A percentile compares a stretch with the other conserved stretches of the same genome.
Conservation (phyloP, 1,140 invertebrate species). For the Heterodera carotae region DNA sequence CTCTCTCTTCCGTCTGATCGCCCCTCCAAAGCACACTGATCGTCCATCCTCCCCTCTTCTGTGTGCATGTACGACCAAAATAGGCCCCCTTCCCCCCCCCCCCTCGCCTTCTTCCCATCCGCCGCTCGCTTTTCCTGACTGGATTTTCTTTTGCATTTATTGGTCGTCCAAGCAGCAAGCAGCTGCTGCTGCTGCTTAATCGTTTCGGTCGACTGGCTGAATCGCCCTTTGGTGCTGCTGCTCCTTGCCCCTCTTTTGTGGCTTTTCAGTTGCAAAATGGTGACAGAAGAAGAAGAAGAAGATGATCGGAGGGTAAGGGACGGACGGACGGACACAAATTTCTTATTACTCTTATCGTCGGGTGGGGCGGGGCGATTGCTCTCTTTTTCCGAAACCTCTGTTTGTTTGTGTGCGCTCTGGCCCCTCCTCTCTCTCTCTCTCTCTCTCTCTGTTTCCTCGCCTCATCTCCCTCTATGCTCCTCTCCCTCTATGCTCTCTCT, state of each 20-base stretch:
- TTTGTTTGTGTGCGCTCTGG: no score
- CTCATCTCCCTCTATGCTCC: no score
- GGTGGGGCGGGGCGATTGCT: not conserved
- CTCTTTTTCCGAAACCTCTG: not conserved
- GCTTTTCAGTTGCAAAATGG: not conserved
- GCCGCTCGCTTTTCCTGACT: not conserved
- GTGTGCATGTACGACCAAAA: not conserved
- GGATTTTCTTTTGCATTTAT: not conserved
- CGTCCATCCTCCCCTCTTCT: not conserved
- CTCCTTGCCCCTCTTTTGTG: not conserved
- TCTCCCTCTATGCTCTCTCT: no score
- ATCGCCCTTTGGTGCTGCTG: not conserved
- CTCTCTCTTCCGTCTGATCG: not conserved
- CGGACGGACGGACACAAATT: not conserved
- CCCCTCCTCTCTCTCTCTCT: no score
- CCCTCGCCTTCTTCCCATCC: not conserved
- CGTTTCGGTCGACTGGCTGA: not conserved
- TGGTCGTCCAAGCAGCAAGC: not conserved
- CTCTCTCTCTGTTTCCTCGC: no score
- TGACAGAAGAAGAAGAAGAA: not conserved
- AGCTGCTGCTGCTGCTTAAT: not conserved
- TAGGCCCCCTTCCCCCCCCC: not conserved
- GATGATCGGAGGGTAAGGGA: no score
- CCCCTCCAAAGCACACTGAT: not conserved
- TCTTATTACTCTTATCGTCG: not conserved